Conservation (phyloP, 2,113 vertebrate species). For the Epinephelus cyanopodus region DNA sequence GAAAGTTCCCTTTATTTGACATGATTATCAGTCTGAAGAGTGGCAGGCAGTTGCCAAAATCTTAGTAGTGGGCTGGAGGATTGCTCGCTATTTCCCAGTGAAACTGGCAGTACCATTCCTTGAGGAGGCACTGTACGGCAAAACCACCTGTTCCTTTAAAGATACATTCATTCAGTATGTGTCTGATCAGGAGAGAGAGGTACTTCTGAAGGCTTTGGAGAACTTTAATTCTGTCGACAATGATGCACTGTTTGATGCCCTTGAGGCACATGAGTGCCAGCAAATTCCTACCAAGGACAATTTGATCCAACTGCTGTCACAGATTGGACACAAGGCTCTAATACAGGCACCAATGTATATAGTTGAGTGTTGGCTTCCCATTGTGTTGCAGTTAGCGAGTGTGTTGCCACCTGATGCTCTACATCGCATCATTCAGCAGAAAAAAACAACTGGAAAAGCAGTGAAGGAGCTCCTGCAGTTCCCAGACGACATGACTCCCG, state of each 20-base stretch:
- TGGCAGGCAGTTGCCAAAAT: conserved; percentile 7
- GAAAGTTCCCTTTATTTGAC: conserved; percentile 6
- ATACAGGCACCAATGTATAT: not conserved
- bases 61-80: conserved; percentile 8
- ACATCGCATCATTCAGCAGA: conserved; percentile 8
- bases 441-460: conserved; percentile 5
- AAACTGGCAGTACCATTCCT: conserved; percentile 16
- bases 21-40: conserved; percentile 7
- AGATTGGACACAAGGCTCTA: not conserved
- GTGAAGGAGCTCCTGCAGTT: conserved; percentile 10
- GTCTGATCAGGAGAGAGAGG: not conserved
- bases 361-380: not conserved
- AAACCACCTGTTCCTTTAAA: not conserved
- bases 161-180: conserved; percentile 2
- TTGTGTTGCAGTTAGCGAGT: not conserved
- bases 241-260: conserved; percentile 6
- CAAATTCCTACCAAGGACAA: conserved; percentile 13
- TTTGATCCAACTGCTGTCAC: not conserved
- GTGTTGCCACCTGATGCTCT: not conserved
- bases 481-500: conserved; percentile 2
- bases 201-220: conserved; percentile 17
- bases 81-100: conserved; percentile 7
- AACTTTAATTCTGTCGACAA: conserved; percentile 9
- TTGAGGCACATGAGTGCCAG: conserved; percentile 12
- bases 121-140: conserved; percentile 9